These are phyloP conservation scores for Pterocles gutturalis DNA, from an alignment of 2,113 vertebrate species.

Conservation along the genomic window DNA sequence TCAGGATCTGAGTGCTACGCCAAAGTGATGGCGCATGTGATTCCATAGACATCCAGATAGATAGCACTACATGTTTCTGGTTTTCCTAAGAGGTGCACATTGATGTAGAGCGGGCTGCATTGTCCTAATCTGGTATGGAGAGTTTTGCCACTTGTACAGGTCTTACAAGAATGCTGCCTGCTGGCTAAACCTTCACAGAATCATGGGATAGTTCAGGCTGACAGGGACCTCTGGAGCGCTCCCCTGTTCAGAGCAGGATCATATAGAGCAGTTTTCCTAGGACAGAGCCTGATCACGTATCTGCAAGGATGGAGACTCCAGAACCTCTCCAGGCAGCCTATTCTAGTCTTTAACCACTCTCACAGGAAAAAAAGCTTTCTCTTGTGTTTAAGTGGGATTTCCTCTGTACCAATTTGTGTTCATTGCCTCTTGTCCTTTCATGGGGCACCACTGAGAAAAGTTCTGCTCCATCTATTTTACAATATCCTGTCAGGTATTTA, in stretches of 20 bases:
- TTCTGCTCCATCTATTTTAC: background rate
- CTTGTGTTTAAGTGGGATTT: background rate
- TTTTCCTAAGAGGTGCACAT: background rate
- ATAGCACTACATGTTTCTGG: background rate
- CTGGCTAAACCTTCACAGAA: background rate
- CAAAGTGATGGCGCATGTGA: background rate
- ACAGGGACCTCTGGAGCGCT: background rate
- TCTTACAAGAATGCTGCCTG: background rate
- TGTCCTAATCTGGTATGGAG: background rate
- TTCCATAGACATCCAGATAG: background rate
- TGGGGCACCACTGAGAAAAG: background rate
- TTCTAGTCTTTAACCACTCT: background rate
- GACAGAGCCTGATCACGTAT: background rate
- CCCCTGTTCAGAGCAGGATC: background rate
- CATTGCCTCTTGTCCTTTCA: background rate
- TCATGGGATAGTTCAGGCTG: background rate
- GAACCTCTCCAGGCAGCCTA: background rate
- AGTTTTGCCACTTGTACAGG: background rate
- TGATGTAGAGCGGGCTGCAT: rapidly evolving
- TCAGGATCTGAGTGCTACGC: background rate
- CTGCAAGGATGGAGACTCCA: background rate
- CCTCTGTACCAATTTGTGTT: background rate
- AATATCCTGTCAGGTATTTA: too few species aligned
- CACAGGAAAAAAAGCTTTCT: background rate
- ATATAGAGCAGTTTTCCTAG: background rate